Percentiles rank a stretch among this genome's conserved stretches.
These are phyloP conservation scores for Okapia johnstoni DNA, from an alignment of 2,113 vertebrate genomes.

Conservation along the genomic window DNA sequence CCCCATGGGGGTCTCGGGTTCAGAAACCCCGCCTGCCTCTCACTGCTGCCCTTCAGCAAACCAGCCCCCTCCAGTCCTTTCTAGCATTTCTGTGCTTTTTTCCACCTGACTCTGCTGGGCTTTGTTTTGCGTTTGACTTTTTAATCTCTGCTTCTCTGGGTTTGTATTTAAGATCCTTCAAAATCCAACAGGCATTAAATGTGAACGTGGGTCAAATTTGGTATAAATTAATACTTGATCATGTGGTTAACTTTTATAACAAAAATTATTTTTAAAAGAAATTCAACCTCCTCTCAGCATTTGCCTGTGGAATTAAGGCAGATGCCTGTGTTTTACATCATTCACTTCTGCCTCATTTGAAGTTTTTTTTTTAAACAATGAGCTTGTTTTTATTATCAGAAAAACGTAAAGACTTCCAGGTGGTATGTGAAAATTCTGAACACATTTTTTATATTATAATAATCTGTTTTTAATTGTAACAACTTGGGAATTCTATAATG, in stretches of 20 bases:
- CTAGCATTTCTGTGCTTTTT: background rate
- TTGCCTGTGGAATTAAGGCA: background rate
- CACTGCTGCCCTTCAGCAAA: background rate
- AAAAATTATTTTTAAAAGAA: background rate
- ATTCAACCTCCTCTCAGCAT: background rate
- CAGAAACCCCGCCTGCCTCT: background rate
- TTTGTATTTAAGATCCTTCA: background rate
- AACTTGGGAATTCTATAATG: background rate
- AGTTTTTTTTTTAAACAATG: background rate
- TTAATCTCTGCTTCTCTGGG: background rate
- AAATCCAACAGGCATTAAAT: background rate
- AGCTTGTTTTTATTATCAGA: background rate
- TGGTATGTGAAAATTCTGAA: background rate
- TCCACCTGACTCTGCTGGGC: background rate
- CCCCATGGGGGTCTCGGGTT: background rate
- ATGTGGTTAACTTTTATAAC: background rate
- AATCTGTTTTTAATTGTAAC: slow-evolving; percentile 21
- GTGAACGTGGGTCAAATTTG: background rate
- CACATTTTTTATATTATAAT: background rate
- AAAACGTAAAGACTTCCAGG: background rate
- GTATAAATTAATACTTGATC: slow-evolving; percentile 9
- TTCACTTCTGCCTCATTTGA: background rate
- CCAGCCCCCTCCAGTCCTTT: background rate
- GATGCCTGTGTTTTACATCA: background rate
- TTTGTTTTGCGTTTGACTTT: background rate